These are phyloP conservation scores for Thomomys bottae DNA, from an alignment of 2,113 vertebrate genomes.

Conservation along the genomic window DNA sequence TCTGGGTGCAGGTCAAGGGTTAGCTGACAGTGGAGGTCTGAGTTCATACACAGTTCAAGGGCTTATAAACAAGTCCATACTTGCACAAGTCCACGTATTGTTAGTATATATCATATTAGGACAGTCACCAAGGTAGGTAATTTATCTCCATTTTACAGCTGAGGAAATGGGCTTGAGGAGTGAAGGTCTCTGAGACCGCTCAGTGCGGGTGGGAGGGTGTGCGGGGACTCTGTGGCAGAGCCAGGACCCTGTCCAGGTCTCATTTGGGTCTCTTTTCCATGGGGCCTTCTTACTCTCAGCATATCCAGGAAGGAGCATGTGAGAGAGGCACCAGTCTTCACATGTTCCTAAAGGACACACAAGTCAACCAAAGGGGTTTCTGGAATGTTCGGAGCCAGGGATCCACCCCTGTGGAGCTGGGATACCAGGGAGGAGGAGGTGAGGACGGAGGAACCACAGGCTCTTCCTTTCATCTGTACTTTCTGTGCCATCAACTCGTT, in stretches of 20 bases:
- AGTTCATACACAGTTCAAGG: not conserved
- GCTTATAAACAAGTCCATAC: not conserved
- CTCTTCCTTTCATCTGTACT: not conserved
- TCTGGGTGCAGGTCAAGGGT: not conserved
- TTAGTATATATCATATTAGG: not conserved
- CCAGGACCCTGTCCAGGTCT: fast-evolving
- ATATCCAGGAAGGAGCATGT: not conserved
- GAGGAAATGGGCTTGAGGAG: not conserved
- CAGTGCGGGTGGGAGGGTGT: not conserved
- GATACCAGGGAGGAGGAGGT: fast-evolving
- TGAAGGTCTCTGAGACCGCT: not conserved
- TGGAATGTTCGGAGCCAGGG: fast-evolving
- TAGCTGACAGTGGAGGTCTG: too few species aligned
- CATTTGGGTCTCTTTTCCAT: not conserved
- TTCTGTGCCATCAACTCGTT: not conserved
- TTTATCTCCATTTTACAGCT: constrained; percentile 61
- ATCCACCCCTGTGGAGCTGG: fast-evolving
- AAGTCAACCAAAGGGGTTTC: not conserved
- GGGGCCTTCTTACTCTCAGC: too few species aligned
- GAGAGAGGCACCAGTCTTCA: not conserved
- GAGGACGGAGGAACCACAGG: not conserved
- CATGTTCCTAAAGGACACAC: not conserved
- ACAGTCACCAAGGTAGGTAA: not conserved
- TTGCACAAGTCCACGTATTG: not conserved
- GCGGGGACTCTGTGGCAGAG: not conserved